phyloP scores from a whole-genome alignment of 2,888 invertebrate genomes.

The Synanthedon vespiformis region DNA sequence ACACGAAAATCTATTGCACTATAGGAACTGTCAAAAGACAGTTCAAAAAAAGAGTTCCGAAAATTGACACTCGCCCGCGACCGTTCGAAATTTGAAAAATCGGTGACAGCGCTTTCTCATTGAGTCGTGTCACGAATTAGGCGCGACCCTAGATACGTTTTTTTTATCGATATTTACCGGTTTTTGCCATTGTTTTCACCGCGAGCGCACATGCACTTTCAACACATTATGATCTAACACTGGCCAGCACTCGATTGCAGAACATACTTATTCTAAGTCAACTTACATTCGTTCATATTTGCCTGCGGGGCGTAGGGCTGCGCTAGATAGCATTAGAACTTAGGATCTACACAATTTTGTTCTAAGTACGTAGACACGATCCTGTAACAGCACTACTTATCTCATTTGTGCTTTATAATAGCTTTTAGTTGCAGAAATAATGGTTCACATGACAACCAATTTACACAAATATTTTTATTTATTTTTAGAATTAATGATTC shows the following conservation, averaged over 20 bases:
- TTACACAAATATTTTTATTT: no score
- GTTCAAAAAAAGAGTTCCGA: neutral
- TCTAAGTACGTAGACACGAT: neutral
- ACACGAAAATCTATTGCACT: no score
- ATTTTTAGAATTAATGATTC: no score
- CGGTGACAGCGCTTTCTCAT: constrained; percentile 24
- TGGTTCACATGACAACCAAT: no score
- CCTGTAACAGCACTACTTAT: no score
- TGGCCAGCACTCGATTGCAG: constrained; percentile 67
- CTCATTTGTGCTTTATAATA: no score
- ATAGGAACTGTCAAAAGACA: neutral
- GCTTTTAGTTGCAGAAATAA: neutral
- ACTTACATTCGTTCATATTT: constrained; percentile 72
- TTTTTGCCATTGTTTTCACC: constrained; percentile 51
- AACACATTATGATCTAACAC: constrained; percentile 71
- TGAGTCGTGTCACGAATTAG: constrained; percentile 3
- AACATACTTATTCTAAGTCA: constrained; percentile 72
- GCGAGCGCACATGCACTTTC: constrained; percentile 62
- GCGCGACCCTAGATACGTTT: neutral
- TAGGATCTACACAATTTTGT: constrained; percentile 15
- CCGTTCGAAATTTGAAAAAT: constrained; percentile 13
- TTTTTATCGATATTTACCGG: constrained; percentile 25
- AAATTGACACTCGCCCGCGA: constrained; percentile 4
- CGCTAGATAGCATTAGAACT: constrained; percentile 25
- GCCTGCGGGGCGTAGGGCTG: constrained; percentile 68